Evolutionary conservation across 30 jellyfish, hydroid and myxozoan species (phyloP).

Genomic region (Sanderia malayensis): DNA sequence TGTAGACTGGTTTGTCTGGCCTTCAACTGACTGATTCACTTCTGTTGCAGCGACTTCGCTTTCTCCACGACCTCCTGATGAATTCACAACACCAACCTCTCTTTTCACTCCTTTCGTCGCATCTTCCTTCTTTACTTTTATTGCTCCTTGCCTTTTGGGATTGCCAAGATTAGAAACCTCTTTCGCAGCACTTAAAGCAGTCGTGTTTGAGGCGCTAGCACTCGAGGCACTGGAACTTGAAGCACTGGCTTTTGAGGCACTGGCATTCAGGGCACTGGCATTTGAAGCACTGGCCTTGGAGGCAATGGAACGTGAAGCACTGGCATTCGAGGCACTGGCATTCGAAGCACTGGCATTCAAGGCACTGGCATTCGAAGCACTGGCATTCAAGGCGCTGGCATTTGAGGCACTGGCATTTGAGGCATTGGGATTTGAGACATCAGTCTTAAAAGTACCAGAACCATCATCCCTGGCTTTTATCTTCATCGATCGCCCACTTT

Average conservation of each 20-base stretch:
- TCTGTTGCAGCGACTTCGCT: background rate
- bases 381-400: background rate
- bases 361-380: background rate
- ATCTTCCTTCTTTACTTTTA: slow-evolving; percentile 9
- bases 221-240: slow-evolving; percentile 20
- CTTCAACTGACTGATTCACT: background rate
- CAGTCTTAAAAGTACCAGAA: background rate
- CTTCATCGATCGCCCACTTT: background rate
- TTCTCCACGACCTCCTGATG: background rate
- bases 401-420: background rate
- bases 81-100: background rate
- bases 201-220: slow-evolving; percentile 28
- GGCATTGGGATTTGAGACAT: background rate
- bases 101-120: background rate
- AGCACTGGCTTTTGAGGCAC: background rate
- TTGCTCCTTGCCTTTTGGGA: slow-evolving; percentile 13
- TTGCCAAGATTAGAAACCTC: slow-evolving; percentile 31
- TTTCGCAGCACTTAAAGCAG: slow-evolving; percentile 42
- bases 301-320: background rate
- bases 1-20: background rate
- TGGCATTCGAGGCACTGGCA: background rate
- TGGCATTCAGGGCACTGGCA: background rate
- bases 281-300: background rate
- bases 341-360: background rate
- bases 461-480: background rate